These are phyloP conservation scores for Cuculus canorus DNA, from an alignment of 2,797 vertebrate genomes.

Conservation along the genomic window DNA sequence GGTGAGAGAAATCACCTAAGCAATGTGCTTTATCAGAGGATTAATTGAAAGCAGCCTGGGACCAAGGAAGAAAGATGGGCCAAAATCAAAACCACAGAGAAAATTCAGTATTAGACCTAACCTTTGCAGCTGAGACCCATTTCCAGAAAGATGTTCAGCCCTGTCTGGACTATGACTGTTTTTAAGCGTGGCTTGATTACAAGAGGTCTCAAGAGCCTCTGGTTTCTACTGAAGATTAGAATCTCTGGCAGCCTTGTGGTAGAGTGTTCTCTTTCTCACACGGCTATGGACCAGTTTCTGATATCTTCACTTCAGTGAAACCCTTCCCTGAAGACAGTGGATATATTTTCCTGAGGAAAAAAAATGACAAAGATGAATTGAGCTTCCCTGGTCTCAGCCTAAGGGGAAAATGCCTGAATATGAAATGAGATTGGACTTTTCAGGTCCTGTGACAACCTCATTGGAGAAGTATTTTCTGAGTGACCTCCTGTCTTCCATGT, in stretches of 20 bases:
- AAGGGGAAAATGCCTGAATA: neutral
- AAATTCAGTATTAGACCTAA: neutral
- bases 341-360: constrained; percentile 26
- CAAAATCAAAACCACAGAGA: constrained; percentile 17
- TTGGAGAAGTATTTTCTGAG: neutral
- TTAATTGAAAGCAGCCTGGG: constrained; percentile 14
- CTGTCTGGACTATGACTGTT: constrained; percentile 21
- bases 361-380: constrained; percentile 15
- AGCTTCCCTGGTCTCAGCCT: constrained; percentile 5
- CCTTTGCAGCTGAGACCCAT: constrained; percentile 13
- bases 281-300: constrained; percentile 30
- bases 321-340: constrained; percentile 38
- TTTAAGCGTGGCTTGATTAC: neutral
- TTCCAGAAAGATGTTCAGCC: constrained; percentile 38
- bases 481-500: neutral
- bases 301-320: constrained; percentile 22
- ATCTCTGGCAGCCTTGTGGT: constrained; percentile 47
- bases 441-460: neutral
- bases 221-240: constrained; percentile 43
- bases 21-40: neutral
- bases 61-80: neutral
- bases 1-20: neutral
- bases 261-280: neutral
- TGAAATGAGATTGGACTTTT: neutral
- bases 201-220: constrained; percentile 29